Percentiles rank a stretch among this genome's conserved stretches.
Evolutionary conservation across 1,140 invertebrate species (phyloP).

Genomic region (Gryllus bimaculatus): DNA sequence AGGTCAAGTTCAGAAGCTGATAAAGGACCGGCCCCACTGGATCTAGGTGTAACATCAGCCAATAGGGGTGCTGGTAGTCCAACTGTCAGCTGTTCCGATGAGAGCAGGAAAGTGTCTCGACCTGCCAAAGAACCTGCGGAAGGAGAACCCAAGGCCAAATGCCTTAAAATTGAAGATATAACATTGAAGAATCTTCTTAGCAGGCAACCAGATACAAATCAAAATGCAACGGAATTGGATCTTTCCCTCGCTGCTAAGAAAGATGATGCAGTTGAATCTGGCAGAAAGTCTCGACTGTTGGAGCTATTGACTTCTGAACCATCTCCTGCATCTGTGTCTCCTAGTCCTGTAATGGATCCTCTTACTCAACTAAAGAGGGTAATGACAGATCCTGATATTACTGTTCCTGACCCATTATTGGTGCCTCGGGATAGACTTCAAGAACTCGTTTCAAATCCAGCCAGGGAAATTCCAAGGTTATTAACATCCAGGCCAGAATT

Average conservation of each 20-base stretch:
- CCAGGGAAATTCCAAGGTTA: conserved; percentile 62
- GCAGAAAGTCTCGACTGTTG: conserved; percentile 32
- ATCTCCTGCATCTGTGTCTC: conserved; percentile 12
- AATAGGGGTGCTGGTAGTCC: conserved; percentile 49
- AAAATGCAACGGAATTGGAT: conserved; percentile 8
- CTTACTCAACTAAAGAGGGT: conserved; percentile 60
- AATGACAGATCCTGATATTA: conserved; percentile 53
- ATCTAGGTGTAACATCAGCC: conserved; percentile 40
- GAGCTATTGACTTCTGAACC: conserved; percentile 38
- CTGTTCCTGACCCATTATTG: conserved; percentile 68
- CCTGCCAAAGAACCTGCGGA: conserved; percentile 29
- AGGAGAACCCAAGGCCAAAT: conserved; percentile 36
- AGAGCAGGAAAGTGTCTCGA: conserved; percentile 39
- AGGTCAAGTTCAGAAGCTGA: not conserved
- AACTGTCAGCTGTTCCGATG: conserved; percentile 49
- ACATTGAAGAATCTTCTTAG: conserved; percentile 33
- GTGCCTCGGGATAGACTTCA: conserved; percentile 65
- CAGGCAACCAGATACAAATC: not conserved
- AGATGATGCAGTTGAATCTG: conserved; percentile 20
- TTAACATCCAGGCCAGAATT: conserved; percentile 57
- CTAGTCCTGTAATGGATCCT: conserved; percentile 40
- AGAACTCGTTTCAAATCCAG: conserved; percentile 58
- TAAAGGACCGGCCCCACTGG: conserved; percentile 36
- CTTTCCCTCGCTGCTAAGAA: conserved; percentile 16
- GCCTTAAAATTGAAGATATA: conserved; percentile 40